phyloP scores from a whole-genome alignment of 2,113 vertebrate species.

The Alouatta palliata region DNA sequence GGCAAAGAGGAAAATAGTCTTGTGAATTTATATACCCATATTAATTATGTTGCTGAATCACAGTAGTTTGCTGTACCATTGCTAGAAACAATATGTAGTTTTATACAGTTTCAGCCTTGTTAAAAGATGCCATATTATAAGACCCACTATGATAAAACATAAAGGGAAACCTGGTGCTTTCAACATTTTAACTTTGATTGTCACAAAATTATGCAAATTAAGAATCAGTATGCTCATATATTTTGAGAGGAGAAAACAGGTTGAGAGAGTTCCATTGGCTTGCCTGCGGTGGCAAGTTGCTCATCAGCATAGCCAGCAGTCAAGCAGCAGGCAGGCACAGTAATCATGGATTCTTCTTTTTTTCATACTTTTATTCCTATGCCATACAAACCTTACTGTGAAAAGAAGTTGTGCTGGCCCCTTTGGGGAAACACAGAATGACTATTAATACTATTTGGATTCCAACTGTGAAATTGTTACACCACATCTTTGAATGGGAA shows the following conservation, averaged over 20 bases:
- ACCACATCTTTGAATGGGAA: neutral
- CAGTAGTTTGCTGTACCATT: neutral
- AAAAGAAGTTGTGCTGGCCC: neutral
- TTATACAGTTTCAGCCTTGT: neutral
- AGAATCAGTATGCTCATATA: neutral
- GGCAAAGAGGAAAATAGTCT: neutral
- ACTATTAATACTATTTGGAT: neutral
- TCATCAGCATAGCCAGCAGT: neutral
- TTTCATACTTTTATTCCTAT: neutral
- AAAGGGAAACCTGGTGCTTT: neutral
- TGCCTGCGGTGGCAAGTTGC: neutral
- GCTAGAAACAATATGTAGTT: neutral
- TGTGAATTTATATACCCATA: neutral
- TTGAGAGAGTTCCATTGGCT: neutral
- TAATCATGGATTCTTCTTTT: neutral
- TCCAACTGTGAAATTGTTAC: neutral
- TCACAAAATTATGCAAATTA: neutral
- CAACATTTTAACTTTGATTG: neutral
- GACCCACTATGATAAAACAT: neutral
- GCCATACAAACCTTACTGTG: neutral
- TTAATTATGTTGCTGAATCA: neutral
- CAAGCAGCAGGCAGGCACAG: neutral
- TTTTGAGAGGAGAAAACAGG: neutral
- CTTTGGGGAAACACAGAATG: neutral
- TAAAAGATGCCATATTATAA: neutral